Evolutionary conservation across 2,888 invertebrate species (phyloP), one percentile per base, ranked within the genome.

Genomic region (Drosophila parthenogenetica): DNA sequence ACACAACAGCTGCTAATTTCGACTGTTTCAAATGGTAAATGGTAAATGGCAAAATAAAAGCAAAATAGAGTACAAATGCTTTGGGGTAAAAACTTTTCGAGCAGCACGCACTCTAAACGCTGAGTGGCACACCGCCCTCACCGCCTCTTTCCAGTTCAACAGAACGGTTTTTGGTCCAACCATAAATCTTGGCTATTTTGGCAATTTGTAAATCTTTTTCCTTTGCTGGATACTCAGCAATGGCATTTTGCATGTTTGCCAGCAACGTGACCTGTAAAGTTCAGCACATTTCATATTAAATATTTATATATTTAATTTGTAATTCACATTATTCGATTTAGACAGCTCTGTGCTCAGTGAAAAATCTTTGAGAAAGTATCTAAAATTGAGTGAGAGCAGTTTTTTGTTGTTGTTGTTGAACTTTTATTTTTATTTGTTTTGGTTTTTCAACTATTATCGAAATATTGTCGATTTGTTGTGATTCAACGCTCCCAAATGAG

Each of bases 161-260:
- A 14, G 32, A 10, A 35, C 35, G 35, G 13, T 29, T 45, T 19
- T 46, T 54, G 42, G 50, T 62, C 69, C 43, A 45, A 63, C 73
- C 68, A 83, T 84, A 83, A 84, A 84, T 83, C 82, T 79, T 84
- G 22, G 66, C 58, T 53, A 55, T 74, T 73, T 72, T 64, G 39
- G 61, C 77, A 78, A 79, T 83, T 82, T 77, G 81, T 63, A 80
- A 77, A 79, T 84, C 77, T 80, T 51, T 70, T 69, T 29, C 29
- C 29, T 8, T 29, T 29, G 29, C 29, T 61, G 19, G 17, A n/a
- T 54, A 13, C 49, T 13, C 22, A 5, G 22, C 17, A 54, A 53
- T 48, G 37, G 35, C 25, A 59, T 50, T 62, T 60, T 70, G 71
- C 39, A 54, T 50, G 58, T 10, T 58, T 13, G 32, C 39, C 14